Base-by-base conservation (phyloP, 2,113 vertebrate species). In the Mastomys coucha region DNA sequence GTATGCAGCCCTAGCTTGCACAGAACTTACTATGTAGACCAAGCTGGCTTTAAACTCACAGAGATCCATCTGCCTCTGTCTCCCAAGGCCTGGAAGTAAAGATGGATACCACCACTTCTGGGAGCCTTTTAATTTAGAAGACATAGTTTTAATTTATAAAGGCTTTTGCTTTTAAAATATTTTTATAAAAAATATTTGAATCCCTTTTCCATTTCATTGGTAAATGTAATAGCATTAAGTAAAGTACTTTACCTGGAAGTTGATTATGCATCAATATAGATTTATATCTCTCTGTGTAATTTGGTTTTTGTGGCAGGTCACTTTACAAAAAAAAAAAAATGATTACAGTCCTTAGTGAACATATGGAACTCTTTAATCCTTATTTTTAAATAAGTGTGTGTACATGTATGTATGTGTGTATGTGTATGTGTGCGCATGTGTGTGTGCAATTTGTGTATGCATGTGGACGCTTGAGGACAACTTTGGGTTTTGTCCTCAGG, bases 121-220 rank as follows among this genome's bases (percentile, higher is more conserved):
- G 78, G 33, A 81, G 33, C 78, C 51, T 81, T 81, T 58, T 58
- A n/a, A 81, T 58, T n/a, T 81, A 81, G 78, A 81, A 58, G 39
- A 31, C 49, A 75, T 91, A 31, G 39, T 84, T 92, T 88, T 70
- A 77, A 42, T 89, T 58, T 36, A 70, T 51, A 90, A 88, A 90
- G 31, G 6, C n/a, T 88, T 91, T 70, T 67, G n/a, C 85, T 60
- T 80, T 95, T 49, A 88, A 91, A 80, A 10, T 88, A 75, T 28
- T 95, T 94, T 45, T 93, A 3, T 84, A 53, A 88, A 95, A 96
- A 45, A 70, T 69, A 58, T 91, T 91, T 33, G 85, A 96, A 89
- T 33, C 4, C 67, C 26, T 31, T 16, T 53, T 75, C 26, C 13
- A 56, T 36, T 4, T 60, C 69, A 31, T 92, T 94, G 87, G 88